Conservation (phyloP, 1,140 invertebrate genomes). For the Leptopilina boulardi region DNA sequence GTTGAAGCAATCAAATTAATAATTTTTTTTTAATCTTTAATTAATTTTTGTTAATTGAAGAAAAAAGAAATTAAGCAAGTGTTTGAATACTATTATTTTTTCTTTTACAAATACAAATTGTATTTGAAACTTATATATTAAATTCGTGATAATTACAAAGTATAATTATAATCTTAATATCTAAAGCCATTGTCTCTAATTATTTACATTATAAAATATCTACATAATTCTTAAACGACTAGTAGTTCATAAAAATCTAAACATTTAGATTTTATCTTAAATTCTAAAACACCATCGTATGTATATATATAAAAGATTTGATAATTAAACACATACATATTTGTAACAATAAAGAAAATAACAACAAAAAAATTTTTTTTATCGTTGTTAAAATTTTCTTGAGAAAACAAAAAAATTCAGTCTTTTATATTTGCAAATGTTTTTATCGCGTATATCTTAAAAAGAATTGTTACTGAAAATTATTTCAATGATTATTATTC, state of each 20-base stretch:
- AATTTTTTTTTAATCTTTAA: background rate
- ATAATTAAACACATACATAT: background rate
- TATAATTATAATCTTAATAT: background rate
- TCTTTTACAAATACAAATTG: slow-evolving; percentile 6
- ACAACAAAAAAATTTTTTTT: background rate
- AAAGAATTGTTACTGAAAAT: background rate
- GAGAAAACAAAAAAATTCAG: background rate
- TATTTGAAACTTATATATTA: background rate
- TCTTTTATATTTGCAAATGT: background rate
- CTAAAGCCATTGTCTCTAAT: background rate
- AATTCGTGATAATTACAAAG: background rate
- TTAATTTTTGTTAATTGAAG: background rate
- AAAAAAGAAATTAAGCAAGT: background rate
- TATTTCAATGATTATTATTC: background rate
- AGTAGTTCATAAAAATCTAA: slow-evolving; percentile 3
- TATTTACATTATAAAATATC: slow-evolving; percentile 32
- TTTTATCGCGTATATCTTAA: background rate
- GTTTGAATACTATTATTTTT: slow-evolving; percentile 15
- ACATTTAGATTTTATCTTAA: background rate
- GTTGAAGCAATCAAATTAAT: too few species aligned
- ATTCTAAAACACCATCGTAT: background rate
- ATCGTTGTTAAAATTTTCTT: background rate
- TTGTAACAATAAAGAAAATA: background rate
- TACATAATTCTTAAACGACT: slow-evolving; percentile 13
- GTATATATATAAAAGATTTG: too few species aligned